Percentiles rank a stretch among this genome's conserved stretches.
These are phyloP conservation scores for Uropsilus gracilis DNA, from an alignment of 2,113 vertebrate species.

Conservation along the genomic window DNA sequence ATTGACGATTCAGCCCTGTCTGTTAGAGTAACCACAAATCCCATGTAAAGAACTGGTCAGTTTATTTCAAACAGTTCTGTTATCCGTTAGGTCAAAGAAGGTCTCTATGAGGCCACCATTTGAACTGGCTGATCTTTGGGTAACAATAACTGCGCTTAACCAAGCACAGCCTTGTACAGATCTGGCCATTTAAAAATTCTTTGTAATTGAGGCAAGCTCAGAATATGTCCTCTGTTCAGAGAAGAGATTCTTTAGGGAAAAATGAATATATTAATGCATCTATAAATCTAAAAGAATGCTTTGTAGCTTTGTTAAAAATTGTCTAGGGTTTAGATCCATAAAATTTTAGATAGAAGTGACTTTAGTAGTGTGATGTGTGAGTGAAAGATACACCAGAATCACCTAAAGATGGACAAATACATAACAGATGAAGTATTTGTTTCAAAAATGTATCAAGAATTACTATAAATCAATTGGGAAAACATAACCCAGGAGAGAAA, in stretches of 20 bases:
- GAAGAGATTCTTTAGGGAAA: background rate
- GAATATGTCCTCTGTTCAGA: background rate
- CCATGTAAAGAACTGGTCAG: background rate
- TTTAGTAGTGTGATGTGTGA: background rate
- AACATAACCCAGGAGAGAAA: background rate
- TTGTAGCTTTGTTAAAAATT: slow-evolving; percentile 17
- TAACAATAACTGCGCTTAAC: background rate
- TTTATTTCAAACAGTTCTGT: slow-evolving; percentile 41
- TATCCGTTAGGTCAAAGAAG: background rate
- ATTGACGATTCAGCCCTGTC: background rate
- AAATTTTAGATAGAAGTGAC: background rate
- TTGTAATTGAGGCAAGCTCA: background rate
- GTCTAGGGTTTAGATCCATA: background rate
- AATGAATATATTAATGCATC: background rate
- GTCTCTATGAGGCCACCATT: background rate
- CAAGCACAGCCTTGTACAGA: background rate
- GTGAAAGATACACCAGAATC: background rate
- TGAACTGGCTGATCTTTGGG: background rate
- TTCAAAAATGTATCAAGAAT: background rate
- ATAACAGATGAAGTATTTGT: background rate
- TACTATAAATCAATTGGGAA: background rate
- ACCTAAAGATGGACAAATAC: background rate
- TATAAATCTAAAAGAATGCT: background rate
- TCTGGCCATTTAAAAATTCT: background rate
- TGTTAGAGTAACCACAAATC: background rate